A percentile compares a stretch with the other conserved stretches of the same genome.
phyloP scores from a whole-genome alignment of 2,888 invertebrate genomes.

The Cantharis rufa region DNA sequence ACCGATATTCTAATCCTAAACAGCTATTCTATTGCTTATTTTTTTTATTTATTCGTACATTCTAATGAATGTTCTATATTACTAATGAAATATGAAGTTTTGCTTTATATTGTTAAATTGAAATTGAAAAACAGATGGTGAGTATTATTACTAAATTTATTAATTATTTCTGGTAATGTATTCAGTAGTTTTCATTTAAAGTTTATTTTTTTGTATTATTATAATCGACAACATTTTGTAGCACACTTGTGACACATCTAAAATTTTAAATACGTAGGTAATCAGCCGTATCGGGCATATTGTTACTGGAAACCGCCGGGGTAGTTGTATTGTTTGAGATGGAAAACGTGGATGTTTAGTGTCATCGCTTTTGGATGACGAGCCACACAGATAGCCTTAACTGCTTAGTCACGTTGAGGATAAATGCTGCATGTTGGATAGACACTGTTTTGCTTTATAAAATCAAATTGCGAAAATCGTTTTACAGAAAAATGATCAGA shows the following conservation, averaged over 20 bases:
- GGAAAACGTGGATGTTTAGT: slow-evolving; percentile 48
- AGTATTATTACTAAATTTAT: neutral
- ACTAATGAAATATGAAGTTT: neutral
- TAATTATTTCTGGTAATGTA: neutral
- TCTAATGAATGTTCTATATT: neutral
- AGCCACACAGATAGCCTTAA: slow-evolving; percentile 47
- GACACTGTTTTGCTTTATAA: slow-evolving; percentile 32
- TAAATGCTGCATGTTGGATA: slow-evolving; percentile 43
- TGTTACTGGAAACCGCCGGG: slow-evolving; percentile 46
- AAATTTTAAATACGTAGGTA: slow-evolving; percentile 26
- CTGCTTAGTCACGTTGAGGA: slow-evolving; percentile 48
- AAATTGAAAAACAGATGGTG: neutral
- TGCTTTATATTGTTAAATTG: neutral
- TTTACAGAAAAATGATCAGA: neutral
- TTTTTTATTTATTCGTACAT: neutral
- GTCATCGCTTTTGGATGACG: slow-evolving; percentile 44
- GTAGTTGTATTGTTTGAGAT: slow-evolving; percentile 49
- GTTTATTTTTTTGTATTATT: no score
- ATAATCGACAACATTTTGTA: neutral
- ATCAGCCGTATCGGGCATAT: slow-evolving; percentile 39
- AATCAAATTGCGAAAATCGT: neutral
- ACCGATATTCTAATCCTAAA: neutral
- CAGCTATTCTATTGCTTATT: neutral
- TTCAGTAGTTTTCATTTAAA: neutral
- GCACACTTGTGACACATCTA: neutral